A percentile compares a stretch with the other conserved stretches of the same genome.
These are phyloP conservation scores for Neodiprion fabricii DNA, from an alignment of 1,140 invertebrate genomes.

Conservation along the genomic window DNA sequence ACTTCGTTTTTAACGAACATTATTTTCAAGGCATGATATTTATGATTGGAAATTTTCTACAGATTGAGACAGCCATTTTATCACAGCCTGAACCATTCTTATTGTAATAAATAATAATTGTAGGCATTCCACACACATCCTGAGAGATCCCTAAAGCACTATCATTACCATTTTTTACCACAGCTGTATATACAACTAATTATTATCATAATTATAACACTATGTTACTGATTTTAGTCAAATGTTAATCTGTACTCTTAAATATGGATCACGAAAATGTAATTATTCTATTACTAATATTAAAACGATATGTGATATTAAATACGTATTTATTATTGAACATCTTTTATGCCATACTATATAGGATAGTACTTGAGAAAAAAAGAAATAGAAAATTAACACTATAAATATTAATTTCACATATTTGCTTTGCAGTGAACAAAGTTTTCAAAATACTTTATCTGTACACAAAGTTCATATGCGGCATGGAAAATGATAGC, in stretches of 20 bases:
- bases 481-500: not conserved
- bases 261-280: slow-evolving; percentile 30
- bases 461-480: not conserved
- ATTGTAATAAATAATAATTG: slow-evolving; percentile 7
- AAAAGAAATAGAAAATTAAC: slow-evolving; percentile 11
- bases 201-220: slow-evolving; percentile 38
- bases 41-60: not conserved
- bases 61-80: slow-evolving; percentile 1
- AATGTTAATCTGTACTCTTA: slow-evolving; percentile 30
- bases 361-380: not conserved
- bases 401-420: slow-evolving; percentile 5
- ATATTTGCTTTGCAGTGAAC: not conserved
- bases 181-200: slow-evolving; percentile 56
- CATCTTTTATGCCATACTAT: not conserved
- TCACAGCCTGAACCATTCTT: slow-evolving; percentile 1
- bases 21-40: not conserved
- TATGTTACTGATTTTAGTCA: slow-evolving; percentile 28
- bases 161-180: slow-evolving; percentile 34
- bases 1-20: not conserved
- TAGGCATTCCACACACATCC: slow-evolving; percentile 56
- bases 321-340: not conserved
- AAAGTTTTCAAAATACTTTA: not conserved
- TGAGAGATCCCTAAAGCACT: slow-evolving; percentile 49
- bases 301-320: slow-evolving; percentile 8
- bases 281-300: slow-evolving; percentile 25